These are phyloP conservation scores for Lota lota DNA, from an alignment of 2,113 vertebrate species.

Conservation along the genomic window DNA sequence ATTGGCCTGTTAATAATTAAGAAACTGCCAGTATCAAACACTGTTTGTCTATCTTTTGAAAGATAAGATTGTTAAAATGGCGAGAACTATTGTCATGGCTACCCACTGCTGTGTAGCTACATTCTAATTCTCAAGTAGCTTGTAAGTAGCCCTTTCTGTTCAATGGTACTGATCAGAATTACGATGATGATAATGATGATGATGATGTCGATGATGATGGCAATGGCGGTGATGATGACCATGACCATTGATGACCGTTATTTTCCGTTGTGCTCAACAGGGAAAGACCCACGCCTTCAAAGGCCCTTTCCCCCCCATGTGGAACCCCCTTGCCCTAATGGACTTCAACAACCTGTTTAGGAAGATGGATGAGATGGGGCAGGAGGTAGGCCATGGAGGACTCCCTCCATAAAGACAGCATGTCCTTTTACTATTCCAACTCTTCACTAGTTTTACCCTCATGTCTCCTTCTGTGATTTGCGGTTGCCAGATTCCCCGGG, in stretches of 20 bases:
- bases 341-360: conserved; percentile 95
- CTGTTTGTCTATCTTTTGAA: neutral
- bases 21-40: neutral
- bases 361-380: conserved; percentile 92
- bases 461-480: neutral
- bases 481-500: conserved; percentile 83
- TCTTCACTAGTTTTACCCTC: rapidly evolving
- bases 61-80: no score
- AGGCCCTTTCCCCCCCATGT: conserved; percentile 83
- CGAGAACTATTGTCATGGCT: no score
- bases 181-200: neutral
- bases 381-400: conserved; percentile 77
- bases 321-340: conserved; percentile 86
- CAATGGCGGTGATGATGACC: neutral
- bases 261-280: conserved; percentile 61
- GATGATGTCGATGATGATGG: neutral
- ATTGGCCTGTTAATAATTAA: neutral
- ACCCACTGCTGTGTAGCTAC: no score
- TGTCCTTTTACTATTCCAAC: neutral
- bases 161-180: no score
- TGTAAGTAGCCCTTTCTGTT: no score
- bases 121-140: no score
- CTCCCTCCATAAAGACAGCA: neutral
- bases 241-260: conserved; percentile 20
- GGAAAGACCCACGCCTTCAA: conserved; percentile 87